phyloP scores from a whole-genome alignment of 2,797 vertebrate species.

The Sebastolobus altivelis region DNA sequence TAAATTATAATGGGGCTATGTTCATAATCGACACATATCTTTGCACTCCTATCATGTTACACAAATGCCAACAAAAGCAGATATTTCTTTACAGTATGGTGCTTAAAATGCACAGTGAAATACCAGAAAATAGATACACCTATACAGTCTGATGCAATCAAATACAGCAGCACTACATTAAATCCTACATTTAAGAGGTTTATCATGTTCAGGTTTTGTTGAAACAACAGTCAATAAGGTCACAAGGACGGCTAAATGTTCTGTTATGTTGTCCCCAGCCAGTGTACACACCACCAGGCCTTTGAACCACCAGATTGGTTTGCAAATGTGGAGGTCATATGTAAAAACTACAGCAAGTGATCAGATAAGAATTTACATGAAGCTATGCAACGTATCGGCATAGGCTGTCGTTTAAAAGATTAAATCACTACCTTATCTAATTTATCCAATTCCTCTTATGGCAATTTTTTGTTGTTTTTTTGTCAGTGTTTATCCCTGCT shows the following conservation, averaged over 20 bases:
- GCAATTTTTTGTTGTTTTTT: background rate
- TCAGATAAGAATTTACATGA: slow-evolving; percentile 11
- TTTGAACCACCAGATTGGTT: slow-evolving; percentile 18
- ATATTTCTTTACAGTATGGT: background rate
- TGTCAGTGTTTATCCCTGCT: background rate
- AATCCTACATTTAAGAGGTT: background rate
- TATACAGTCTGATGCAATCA: background rate
- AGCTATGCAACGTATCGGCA: background rate
- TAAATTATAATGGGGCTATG: background rate
- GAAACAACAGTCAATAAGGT: background rate
- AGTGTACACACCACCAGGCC: background rate
- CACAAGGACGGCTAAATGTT: background rate
- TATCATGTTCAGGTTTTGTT: background rate
- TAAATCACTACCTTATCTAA: background rate
- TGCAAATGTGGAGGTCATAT: background rate
- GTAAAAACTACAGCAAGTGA: no score
- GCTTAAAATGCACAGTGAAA: background rate
- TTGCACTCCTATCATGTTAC: background rate
- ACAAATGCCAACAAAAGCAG: background rate
- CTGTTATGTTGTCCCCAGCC: background rate
- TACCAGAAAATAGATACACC: background rate
- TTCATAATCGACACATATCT: background rate
- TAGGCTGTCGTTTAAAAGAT: background rate
- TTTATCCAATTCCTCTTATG: background rate
- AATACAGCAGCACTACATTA: background rate